Evolutionary conservation across 2,797 vertebrate genomes (phyloP).

Genomic region (Anas bernieri): DNA sequence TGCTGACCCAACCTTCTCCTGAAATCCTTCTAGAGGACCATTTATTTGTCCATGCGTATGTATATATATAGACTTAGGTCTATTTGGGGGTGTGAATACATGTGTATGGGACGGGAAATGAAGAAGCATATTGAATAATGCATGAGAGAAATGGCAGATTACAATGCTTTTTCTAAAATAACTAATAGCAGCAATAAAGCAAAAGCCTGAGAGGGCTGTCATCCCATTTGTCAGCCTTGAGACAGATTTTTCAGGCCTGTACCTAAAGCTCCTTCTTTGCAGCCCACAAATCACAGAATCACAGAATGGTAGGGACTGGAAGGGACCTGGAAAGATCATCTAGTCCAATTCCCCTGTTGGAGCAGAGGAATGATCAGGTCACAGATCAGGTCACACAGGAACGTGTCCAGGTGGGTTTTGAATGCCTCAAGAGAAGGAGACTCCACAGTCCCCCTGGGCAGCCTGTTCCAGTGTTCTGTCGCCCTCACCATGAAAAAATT

Average conservation of each 20-base stretch:
- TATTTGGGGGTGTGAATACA: not conserved
- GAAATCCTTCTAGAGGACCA: not conserved
- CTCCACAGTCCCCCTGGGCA: too few relatives aligned
- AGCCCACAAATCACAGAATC: not conserved
- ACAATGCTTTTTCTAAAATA: not conserved
- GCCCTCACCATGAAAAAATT: too few relatives aligned
- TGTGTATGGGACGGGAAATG: not conserved
- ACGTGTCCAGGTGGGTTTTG: too few relatives aligned
- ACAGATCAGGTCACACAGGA: too few relatives aligned
- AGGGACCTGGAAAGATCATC: too few relatives aligned
- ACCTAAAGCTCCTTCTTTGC: not conserved
- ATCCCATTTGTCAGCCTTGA: not conserved
- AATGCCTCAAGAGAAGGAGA: too few relatives aligned
- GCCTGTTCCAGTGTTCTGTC: too few relatives aligned
- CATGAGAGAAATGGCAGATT: not conserved
- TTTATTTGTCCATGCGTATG: not conserved
- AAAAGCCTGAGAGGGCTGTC: not conserved
- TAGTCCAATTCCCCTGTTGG: too few relatives aligned
- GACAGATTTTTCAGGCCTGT: not conserved
- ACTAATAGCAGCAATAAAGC: constrained; percentile 5
- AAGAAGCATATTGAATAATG: not conserved
- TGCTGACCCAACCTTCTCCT: not conserved
- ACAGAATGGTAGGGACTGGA: too few relatives aligned
- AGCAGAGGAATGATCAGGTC: too few relatives aligned
- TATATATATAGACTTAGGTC: not conserved